These are phyloP conservation scores for Potamarius usumacintae DNA, from an alignment of 2,113 vertebrate genomes.

Conservation along the genomic window DNA sequence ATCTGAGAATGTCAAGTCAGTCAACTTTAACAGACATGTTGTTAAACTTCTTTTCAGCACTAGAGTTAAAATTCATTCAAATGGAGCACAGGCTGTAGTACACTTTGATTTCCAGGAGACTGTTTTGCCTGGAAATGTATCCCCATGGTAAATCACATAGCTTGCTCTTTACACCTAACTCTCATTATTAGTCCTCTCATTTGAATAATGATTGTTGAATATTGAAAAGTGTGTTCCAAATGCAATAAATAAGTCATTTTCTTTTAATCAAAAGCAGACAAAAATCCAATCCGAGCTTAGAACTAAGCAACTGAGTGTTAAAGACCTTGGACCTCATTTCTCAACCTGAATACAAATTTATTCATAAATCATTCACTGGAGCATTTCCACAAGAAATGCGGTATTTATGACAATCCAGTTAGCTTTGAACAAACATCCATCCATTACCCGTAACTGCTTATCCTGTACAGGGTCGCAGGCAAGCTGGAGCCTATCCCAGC, in stretches of 20 bases:
- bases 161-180: not conserved
- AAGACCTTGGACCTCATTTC: not conserved
- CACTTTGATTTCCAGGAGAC: slow-evolving; percentile 4
- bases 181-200: slow-evolving; percentile 6
- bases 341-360: not conserved
- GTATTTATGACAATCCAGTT: not conserved
- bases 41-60: slow-evolving; percentile 18
- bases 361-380: not conserved
- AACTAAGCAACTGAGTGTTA: not conserved
- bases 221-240: slow-evolving; percentile 12
- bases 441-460: no score
- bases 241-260: not conserved
- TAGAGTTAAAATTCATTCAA: not conserved
- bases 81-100: not conserved
- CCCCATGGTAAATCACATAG: no score
- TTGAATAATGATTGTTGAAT: slow-evolving; percentile 2
- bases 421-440: not conserved
- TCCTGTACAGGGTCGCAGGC: no score
- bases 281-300: not conserved
- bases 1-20: slow-evolving; percentile 36
- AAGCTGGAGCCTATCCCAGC: no score
- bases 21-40: slow-evolving; percentile 14
- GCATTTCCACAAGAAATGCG: not conserved
- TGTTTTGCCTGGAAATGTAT: not conserved
- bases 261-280: not conserved